Conservation (phyloP, 2,113 vertebrate genomes). For the Acanthisitta chloris region DNA sequence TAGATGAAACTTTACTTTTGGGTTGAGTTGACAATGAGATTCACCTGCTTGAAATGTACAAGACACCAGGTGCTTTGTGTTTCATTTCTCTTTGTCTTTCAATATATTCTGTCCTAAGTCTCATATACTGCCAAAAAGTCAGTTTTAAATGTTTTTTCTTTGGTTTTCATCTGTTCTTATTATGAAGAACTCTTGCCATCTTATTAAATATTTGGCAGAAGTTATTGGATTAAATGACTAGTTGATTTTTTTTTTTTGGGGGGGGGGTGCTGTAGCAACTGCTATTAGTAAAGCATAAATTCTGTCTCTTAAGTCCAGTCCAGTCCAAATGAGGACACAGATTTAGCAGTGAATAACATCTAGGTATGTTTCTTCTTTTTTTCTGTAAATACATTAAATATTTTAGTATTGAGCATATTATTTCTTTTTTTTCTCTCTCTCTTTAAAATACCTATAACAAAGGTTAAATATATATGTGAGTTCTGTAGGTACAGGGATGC, state of each 20-base stretch:
- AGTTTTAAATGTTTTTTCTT: not conserved
- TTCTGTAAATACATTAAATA: not conserved
- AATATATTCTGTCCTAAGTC: not conserved
- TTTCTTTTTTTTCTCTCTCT: not conserved
- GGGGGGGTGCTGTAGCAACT: too few species aligned
- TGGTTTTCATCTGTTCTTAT: not conserved
- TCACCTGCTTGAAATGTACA: not conserved
- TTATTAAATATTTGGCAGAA: not conserved
- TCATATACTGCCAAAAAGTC: not conserved
- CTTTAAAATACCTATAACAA: not conserved
- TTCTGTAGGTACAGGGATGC: not conserved
- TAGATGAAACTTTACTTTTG: not conserved
- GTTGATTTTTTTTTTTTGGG: not conserved
- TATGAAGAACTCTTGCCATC: not conserved
- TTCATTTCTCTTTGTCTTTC: not conserved
- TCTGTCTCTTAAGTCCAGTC: not conserved
- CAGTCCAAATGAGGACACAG: not conserved
- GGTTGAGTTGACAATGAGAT: not conserved
- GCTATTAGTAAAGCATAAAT: not conserved
- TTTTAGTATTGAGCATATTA: not conserved
- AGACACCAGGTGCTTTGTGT: not conserved
- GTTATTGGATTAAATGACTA: not conserved
- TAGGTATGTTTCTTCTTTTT: not conserved
- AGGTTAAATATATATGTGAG: not conserved
- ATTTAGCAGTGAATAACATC: not conserved